Base-by-base conservation (phyloP, 2,113 vertebrate species). In the Ploceus nigricollis region DNA sequence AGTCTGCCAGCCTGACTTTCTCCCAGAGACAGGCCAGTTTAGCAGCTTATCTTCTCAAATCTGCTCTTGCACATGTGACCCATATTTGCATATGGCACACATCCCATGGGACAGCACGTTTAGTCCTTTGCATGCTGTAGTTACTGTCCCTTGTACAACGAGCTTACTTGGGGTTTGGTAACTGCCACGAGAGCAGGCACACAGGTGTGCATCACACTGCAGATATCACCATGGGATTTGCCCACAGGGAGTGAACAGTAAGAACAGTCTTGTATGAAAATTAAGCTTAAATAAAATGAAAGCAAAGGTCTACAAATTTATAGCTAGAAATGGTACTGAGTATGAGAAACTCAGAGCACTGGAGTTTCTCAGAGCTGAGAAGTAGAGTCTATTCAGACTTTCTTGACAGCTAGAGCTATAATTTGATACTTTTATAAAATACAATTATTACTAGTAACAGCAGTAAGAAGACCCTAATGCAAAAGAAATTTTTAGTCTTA, bases 11-110 rank as follows among this genome's bases (percentile, higher is more conserved):
- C 72, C 65, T 86, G 54, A 66, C 68, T 94, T 85, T 94, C 90
- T 87, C 82, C 65, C 87, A 94, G 87, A 53, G 57, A 79, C 0
- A 82, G 85, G 71, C 63, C 79, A 33, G 54, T 73, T 93, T 35
- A 90, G 76, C 68, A 89, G 72, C 53, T 93, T 75, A 86, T 75
- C 90, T 92, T 75, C 70, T 94, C 86, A 68, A 82, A 92, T 87
- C 90, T 79, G 83, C 89, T 21, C 60, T 47, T 37, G 60, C 54
- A 42, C 17, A n/a, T 8, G 21, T 82, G 73, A 78, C 66, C 33
- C 51, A 0, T 70, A 33, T 81, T 77, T 93, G 82, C 63, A 58
- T 75, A 6, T 7, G 44, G 58, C 71, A 45, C 66, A 17, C 24
- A 37, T 30, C 76, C 68, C 68, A 10, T 2, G 56, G 51, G 35